phyloP scores from a whole-genome alignment of 2,113 vertebrate species.

The Clarias macrocephalus region DNA sequence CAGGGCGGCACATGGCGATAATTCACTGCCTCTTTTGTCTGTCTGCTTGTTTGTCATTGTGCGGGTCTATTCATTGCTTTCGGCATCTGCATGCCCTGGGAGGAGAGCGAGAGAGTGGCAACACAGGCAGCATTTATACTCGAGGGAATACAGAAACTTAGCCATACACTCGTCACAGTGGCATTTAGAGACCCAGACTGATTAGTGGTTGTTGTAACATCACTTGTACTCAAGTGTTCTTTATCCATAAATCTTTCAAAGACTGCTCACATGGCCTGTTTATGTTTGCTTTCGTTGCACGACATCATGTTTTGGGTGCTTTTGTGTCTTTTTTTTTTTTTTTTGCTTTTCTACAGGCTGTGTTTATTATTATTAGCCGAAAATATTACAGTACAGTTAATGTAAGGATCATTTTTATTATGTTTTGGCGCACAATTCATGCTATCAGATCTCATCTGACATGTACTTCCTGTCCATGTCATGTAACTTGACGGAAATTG shows the following conservation, averaged over 20 bases:
- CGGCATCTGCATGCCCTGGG: constrained; percentile 72
- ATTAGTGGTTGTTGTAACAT: constrained; percentile 47
- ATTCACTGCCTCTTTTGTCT: constrained; percentile 87
- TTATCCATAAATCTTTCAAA: constrained; percentile 35
- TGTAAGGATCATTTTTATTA: background rate
- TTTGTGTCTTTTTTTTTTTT: background rate
- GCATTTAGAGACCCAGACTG: constrained; percentile 46
- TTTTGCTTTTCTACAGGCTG: background rate
- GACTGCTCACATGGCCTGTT: constrained; percentile 3
- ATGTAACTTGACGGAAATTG: constrained; percentile 45
- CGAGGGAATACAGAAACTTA: constrained; percentile 46
- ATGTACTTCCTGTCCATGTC: constrained; percentile 35
- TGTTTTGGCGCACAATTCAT: background rate
- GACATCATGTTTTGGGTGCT: background rate
- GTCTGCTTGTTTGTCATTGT: constrained; percentile 78
- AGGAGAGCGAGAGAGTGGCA: constrained; percentile 48
- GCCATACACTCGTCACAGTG: constrained; percentile 34
- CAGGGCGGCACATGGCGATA: constrained; percentile 86
- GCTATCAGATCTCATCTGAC: background rate
- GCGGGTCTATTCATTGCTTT: constrained; percentile 69
- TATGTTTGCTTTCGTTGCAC: background rate
- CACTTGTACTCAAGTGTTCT: constrained; percentile 40
- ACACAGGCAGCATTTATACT: constrained; percentile 48
- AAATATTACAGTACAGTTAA: background rate
- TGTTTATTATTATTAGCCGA: background rate